Evolutionary conservation across 2,888 invertebrate genomes (phyloP), one percentile per base, ranked within the genome.

Genomic region (Aquatica leii): DNA sequence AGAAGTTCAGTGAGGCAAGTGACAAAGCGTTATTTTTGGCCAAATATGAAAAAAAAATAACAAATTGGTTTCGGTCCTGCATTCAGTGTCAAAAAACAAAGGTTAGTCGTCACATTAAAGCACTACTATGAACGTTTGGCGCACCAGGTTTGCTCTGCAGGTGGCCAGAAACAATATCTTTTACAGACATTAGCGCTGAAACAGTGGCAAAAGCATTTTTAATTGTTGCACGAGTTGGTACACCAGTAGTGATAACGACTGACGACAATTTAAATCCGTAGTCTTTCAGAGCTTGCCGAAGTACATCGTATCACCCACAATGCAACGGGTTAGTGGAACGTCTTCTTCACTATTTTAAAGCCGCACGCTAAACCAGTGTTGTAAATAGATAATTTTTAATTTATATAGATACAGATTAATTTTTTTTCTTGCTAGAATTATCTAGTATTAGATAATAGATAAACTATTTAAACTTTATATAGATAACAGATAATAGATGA

Each of bases 231-330:
- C 40, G 40, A 4, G n/a, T 40, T 40, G 40, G 40, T n/a, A 14
- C n/a, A n/a, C n/a, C n/a, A n/a, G n/a, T n/a, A n/a, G n/a, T n/a
- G n/a, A n/a, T n/a, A n/a, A n/a, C n/a, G n/a, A 4, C 40, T 14
- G 40, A n/a, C n/a, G 40, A n/a, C 40, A 40, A 8, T 40, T 40
- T 40, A 14, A 40, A 40, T 40, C 40, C n/a, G 4, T n/a, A 4
- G 3, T 40, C n/a, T 40, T 40, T n/a, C 2, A n/a, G 2, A n/a
- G 14, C 6, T 4, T 40, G 40, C 4, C 3, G 4, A 40, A 40
- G 40, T 2, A 40, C 40, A n/a, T 40, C 40, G 9, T 40, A 6
- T 55, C 77, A 81, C 56, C 76, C 81, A 20, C 71, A 74, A 43
- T n/a, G n/a, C n/a, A n/a, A n/a, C n/a, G n/a, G n/a, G n/a, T n/a